These are phyloP conservation scores for Mesorhabditis belari DNA, from an alignment of 2,888 invertebrate genomes.

Conservation along the genomic window DNA sequence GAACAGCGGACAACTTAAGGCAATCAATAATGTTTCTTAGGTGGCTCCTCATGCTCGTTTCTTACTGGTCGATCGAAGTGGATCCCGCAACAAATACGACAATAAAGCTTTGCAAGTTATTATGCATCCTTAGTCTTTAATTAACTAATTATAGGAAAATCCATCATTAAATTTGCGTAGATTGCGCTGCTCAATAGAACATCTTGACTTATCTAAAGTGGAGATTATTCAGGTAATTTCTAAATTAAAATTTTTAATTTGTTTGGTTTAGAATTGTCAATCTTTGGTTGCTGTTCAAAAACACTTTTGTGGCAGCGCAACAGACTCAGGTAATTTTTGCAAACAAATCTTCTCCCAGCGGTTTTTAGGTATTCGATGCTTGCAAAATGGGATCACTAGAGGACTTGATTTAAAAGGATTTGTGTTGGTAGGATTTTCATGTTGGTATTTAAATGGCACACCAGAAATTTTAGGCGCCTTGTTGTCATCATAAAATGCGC, in stretches of 20 bases:
- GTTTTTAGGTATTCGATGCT: constrained; percentile 2
- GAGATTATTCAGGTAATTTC: constrained; percentile 12
- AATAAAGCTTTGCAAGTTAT: constrained; percentile 23
- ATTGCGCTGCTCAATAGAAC: constrained; percentile 43
- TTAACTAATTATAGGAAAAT: constrained; percentile 20
- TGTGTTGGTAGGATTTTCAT: no score
- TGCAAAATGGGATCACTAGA: constrained; percentile 6
- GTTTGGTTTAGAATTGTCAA: constrained; percentile 15
- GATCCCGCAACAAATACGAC: constrained; percentile 40
- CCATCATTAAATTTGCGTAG: constrained; percentile 20
- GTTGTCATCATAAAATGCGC: constrained; percentile 44
- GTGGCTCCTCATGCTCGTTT: constrained; percentile 24
- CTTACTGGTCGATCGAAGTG: constrained; percentile 40
- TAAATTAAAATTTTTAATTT: neutral
- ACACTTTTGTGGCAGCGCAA: constrained; percentile 47
- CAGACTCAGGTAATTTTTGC: constrained; percentile 36
- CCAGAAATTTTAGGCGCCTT: constrained; percentile 40
- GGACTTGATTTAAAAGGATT: neutral
- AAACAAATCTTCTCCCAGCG: constrained; percentile 8
- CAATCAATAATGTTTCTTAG: neutral
- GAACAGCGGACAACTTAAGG: no score
- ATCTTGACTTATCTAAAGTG: constrained; percentile 38
- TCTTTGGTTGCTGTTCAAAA: constrained; percentile 35
- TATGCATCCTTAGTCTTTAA: neutral
- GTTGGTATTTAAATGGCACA: no score